These are phyloP conservation scores for Cephus pulcher DNA, from an alignment of 2,888 invertebrate species.

Conservation along the genomic window DNA sequence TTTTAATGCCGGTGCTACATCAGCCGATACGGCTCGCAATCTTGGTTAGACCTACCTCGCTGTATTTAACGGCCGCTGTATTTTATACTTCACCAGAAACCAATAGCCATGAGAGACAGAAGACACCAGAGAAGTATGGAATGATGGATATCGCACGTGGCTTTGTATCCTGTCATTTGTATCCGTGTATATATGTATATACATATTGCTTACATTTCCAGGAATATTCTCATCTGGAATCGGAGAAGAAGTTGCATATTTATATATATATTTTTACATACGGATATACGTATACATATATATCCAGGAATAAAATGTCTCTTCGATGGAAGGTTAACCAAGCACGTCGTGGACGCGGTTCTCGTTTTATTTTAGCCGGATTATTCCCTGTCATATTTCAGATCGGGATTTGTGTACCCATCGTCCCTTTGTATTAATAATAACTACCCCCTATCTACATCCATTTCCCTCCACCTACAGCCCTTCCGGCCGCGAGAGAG, in stretches of 20 bases:
- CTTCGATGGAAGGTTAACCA: constrained; percentile 2
- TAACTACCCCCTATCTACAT: constrained; percentile 38
- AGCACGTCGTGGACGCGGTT: constrained; percentile 17
- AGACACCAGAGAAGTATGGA: background rate
- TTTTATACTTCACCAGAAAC: constrained; percentile 52
- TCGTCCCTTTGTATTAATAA: constrained; percentile 59
- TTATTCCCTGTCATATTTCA: constrained; percentile 62
- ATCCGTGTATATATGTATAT: background rate
- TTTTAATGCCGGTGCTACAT: constrained; percentile 58
- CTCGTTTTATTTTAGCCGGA: constrained; percentile 56
- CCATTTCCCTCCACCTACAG: constrained; percentile 25
- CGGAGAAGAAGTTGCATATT: background rate
- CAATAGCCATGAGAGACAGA: constrained; percentile 32
- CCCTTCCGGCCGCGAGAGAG: constrained; percentile 30
- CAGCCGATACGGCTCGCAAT: constrained; percentile 48
- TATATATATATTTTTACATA: background rate
- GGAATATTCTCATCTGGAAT: background rate
- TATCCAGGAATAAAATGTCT: background rate
- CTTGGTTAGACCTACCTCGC: constrained; percentile 47
- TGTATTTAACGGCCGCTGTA: constrained; percentile 52
- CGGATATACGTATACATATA: background rate
- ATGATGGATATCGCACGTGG: background rate
- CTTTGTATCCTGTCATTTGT: background rate
- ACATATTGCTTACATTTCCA: background rate
- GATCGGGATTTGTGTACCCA: constrained; percentile 60